phyloP scores from a whole-genome alignment of 2,888 invertebrate species.

The Fissipunctia ypsillon region DNA sequence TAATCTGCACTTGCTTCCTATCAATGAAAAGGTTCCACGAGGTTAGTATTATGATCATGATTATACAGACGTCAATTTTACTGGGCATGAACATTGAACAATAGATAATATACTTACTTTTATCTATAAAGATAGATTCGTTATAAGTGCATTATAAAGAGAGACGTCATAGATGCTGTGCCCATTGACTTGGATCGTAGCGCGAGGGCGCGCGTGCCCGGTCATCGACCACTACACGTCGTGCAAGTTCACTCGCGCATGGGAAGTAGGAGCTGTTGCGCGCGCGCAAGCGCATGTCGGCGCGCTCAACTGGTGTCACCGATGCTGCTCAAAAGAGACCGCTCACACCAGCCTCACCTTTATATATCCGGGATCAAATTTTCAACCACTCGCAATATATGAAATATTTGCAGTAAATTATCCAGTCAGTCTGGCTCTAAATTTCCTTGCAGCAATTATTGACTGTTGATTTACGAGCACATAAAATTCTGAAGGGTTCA shows the following conservation, averaged over 20 bases:
- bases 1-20: conserved; percentile 33
- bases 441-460: conserved; percentile 36
- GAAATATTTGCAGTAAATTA: conserved; percentile 42
- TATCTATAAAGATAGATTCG: conserved; percentile 33
- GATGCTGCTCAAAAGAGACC: conserved; percentile 45
- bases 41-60: conserved; percentile 40
- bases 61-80: conserved; percentile 31
- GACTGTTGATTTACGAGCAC: conserved; percentile 37
- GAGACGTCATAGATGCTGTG: conserved; percentile 67
- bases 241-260: conserved; percentile 79
- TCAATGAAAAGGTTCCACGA: conserved; percentile 33
- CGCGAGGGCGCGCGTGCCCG: conserved; percentile 80
- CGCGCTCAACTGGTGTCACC: conserved; percentile 49
- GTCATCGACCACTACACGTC: conserved; percentile 82
- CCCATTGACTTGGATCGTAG: conserved; percentile 68
- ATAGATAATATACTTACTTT: conserved; percentile 34
- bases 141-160: conserved; percentile 57
- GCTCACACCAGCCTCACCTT: conserved; percentile 30
- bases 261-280: conserved; percentile 67
- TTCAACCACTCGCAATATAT: conserved; percentile 12
- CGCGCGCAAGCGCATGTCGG: conserved; percentile 65
- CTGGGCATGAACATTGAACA: conserved; percentile 22
- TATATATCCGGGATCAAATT: conserved; percentile 43
- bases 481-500: conserved; percentile 30
- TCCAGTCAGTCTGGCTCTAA: conserved; percentile 6